Evolutionary conservation across 2,888 invertebrate species (phyloP).

Genomic region (Argynnis bischoffii): DNA sequence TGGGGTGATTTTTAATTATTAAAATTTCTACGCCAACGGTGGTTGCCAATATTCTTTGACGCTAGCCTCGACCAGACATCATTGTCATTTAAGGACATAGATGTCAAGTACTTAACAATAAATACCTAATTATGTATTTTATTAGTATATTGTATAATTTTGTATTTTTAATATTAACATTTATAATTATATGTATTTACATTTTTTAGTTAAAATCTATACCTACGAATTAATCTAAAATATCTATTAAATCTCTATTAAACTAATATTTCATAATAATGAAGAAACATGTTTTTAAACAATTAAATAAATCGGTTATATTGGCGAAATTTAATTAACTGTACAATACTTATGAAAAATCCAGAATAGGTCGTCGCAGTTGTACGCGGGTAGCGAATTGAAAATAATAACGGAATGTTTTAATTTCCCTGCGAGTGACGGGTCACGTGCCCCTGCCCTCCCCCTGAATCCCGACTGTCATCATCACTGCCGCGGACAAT

Average conservation of each 20-base stretch:
- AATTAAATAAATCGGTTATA: background rate
- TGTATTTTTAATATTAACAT: too few species aligned
- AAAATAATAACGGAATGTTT: conserved; percentile 81
- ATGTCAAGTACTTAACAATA: conserved; percentile 37
- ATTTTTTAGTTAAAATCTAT: too few species aligned
- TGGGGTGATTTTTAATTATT: conserved; percentile 82
- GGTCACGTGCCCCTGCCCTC: conserved; percentile 73
- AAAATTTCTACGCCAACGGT: conserved; percentile 76
- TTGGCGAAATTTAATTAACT: background rate
- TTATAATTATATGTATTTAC: too few species aligned
- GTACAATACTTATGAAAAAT: conserved; percentile 12
- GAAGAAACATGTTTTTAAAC: background rate
- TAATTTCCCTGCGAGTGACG: conserved; percentile 82
- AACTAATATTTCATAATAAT: too few species aligned
- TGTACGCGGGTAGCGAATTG: conserved; percentile 47
- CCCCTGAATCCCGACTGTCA: conserved; percentile 61
- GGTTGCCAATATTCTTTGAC: conserved; percentile 72
- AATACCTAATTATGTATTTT: background rate
- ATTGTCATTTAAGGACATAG: conserved; percentile 50
- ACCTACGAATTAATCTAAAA: too few species aligned
- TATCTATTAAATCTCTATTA: too few species aligned
- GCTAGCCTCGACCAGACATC: conserved; percentile 52
- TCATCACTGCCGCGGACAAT: conserved; percentile 78
- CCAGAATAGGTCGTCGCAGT: conserved; percentile 28
- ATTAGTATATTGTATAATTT: too few species aligned